phyloP scores from a whole-genome alignment of 1,140 invertebrate species.

The Samia ricini region DNA sequence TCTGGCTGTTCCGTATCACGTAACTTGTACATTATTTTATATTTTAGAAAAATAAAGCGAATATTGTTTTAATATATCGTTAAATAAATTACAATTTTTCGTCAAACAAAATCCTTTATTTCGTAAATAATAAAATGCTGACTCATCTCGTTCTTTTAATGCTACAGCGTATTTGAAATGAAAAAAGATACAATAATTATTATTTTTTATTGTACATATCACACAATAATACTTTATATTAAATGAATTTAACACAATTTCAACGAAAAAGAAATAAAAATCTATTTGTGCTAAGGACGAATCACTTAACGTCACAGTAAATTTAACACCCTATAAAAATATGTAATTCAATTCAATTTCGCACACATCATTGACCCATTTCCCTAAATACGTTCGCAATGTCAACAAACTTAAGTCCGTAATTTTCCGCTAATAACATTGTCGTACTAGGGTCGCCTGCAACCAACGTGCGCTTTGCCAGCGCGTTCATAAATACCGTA shows the following conservation, averaged over 20 bases:
- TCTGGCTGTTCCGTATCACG: too few species aligned
- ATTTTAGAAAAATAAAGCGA: too few species aligned
- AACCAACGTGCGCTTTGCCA: slow-evolving; percentile 45
- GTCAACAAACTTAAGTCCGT: slow-evolving; percentile 33
- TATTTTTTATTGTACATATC: too few species aligned
- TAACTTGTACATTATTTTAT: too few species aligned
- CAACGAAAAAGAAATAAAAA: background rate
- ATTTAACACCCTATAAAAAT: background rate
- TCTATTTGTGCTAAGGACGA: background rate
- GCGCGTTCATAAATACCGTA: slow-evolving; percentile 44
- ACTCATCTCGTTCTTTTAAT: too few species aligned
- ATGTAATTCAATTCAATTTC: background rate
- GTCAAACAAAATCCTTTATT: too few species aligned
- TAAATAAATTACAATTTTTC: too few species aligned
- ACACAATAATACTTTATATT: background rate
- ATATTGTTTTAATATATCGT: too few species aligned
- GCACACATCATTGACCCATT: slow-evolving; percentile 10
- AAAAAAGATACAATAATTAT: too few species aligned
- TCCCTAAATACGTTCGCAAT: slow-evolving; percentile 6
- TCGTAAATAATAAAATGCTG: too few species aligned
- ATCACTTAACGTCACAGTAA: background rate
- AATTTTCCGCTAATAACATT: slow-evolving; percentile 23
- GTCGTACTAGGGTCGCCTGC: slow-evolving; percentile 40
- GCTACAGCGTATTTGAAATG: too few species aligned
- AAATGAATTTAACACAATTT: background rate